A percentile compares a stretch with the other conserved stretches of the same genome.
phyloP scores from a whole-genome alignment of 2,888 invertebrate species.

The Plebejus argus region DNA sequence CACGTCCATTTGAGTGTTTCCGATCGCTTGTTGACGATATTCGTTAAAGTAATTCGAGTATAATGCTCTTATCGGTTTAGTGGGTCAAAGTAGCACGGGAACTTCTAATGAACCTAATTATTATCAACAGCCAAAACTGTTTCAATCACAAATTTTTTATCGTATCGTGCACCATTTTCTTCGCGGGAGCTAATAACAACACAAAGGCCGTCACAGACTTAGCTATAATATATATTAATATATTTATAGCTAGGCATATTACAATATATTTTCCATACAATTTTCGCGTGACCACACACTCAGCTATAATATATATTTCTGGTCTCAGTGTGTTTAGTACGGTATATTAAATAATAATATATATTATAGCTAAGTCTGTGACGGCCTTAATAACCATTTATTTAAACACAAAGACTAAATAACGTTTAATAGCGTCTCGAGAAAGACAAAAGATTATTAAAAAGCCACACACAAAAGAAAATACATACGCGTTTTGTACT shows the following conservation, averaged over 20 bases:
- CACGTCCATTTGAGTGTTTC: neutral
- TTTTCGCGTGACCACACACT: too few species aligned
- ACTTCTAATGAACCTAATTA: neutral
- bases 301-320: too few species aligned
- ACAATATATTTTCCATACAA: too few species aligned
- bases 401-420: constrained; percentile 8
- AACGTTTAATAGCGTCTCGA: constrained; percentile 24
- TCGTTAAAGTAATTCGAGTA: constrained; percentile 3
- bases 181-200: neutral
- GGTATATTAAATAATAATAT: too few species aligned
- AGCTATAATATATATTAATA: too few species aligned
- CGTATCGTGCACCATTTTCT: neutral
- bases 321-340: too few species aligned
- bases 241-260: too few species aligned
- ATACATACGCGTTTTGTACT: constrained; percentile 5
- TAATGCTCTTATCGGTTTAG: neutral
- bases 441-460: constrained; percentile 26
- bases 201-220: too few species aligned
- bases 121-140: neutral
- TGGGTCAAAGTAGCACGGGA: neutral
- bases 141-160: neutral
- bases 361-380: too few species aligned
- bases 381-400: constrained; percentile 16
- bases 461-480: constrained; percentile 20
- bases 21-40: neutral